These are phyloP conservation scores for Thysanoteuthis rhombus DNA, from an alignment of 2,888 invertebrate species.

Conservation along the genomic window DNA sequence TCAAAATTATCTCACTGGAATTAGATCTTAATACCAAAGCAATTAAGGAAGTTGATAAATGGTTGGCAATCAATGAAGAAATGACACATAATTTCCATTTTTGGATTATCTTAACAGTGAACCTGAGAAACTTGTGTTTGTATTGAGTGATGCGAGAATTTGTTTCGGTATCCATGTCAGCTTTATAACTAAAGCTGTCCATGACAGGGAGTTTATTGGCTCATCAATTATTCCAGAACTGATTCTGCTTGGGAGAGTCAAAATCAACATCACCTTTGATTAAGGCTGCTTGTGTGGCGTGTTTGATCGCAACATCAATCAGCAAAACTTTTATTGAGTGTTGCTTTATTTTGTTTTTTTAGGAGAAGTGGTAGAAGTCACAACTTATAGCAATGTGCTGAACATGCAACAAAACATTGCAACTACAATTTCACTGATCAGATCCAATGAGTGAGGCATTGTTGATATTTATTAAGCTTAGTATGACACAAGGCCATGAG, in stretches of 20 bases:
- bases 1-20: no score
- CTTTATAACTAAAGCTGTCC: not conserved
- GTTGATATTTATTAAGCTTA: no score
- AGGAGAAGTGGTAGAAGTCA: no score
- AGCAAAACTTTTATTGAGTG: no score
- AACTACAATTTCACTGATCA: no score
- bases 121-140: not conserved
- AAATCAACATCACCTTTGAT: not conserved
- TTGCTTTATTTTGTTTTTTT: no score
- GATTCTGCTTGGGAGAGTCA: not conserved
- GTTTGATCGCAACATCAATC: not conserved
- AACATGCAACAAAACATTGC: no score
- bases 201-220: not conserved
- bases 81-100: not conserved
- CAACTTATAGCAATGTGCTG: no score
- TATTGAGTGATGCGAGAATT: no score
- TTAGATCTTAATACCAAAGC: not conserved
- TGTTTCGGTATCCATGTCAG: no score
- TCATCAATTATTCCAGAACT: not conserved
- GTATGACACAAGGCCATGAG: no score
- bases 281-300: not conserved
- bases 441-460: no score
- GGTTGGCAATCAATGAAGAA: not conserved
- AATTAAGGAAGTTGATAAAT: not conserved
- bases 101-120: not conserved